Evolutionary conservation across 2,113 vertebrate genomes (phyloP), one percentile per base, ranked within the genome.

Genomic region (Pipra filicauda): DNA sequence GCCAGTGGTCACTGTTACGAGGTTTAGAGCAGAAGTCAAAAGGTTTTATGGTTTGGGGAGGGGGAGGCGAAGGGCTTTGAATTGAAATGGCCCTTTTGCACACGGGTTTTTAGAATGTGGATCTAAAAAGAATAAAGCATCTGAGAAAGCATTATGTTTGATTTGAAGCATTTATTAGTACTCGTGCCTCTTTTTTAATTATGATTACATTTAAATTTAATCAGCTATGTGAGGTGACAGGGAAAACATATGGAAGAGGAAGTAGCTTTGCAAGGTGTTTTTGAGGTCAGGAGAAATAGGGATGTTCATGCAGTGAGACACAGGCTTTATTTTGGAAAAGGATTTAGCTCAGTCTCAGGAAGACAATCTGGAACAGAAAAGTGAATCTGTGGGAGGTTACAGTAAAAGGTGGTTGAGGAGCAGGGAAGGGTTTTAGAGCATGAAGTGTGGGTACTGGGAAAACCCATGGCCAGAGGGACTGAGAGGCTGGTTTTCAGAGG

Each of bases 361-460:
- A 61, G 20, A 66, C 9, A 61, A 13, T 27, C 57, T 66, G n/a
- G 33, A 90, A 46, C 5, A 55, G 41, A 59, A 61, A 54, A 66
- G n/a, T 44, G 31, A 52, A 51, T 77, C 46, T 70, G 37, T 5
- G 33, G 27, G 10, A 73, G 26, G 17, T 59, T 26, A 81, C 16
- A 61, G 9, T 33, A 52, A 48, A 57, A 44, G 27, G 15, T 57
- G 14, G 5, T 1, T 81, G 65, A 61, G 46, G 15, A 73, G 43
- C 21, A 59, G 46, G 37, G 49, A 66, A 55, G 11, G 59, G 18
- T 12, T 82, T 23, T 57, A 27, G 37, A 58, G 24, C 28, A 27
- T n/a, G 33, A 70, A n/a, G 3, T 31, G 11, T 41, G 61, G 16
- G 27, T 58, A 11, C 48, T 0, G 0, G 69, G 37, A 65, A 65